Conservation (phyloP, 2,797 vertebrate species). For the Potorous gilbertii region DNA sequence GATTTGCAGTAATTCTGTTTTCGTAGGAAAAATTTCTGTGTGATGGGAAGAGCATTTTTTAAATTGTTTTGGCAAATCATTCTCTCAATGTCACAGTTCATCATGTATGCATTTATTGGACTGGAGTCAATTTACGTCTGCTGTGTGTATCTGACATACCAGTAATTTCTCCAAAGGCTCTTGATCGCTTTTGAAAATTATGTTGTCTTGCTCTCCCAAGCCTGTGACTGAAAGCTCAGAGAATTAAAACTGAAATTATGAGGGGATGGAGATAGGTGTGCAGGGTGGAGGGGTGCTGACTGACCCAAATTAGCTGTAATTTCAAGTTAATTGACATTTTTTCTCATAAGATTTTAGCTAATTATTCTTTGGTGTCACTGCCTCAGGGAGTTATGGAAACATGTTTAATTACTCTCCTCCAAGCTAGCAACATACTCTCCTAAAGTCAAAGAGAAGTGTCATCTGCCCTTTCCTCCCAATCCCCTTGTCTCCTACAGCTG, state of each 20-base stretch:
- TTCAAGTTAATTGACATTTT: conserved; percentile 49
- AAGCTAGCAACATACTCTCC: not conserved
- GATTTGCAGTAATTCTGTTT: conserved; percentile 37
- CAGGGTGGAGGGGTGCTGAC: not conserved
- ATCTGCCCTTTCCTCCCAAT: not conserved
- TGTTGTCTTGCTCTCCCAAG: conserved; percentile 59
- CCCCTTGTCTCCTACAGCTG: not conserved
- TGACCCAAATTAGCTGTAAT: conserved; percentile 31
- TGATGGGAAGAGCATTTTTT: not conserved
- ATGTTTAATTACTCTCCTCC: not conserved
- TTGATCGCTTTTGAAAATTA: conserved; percentile 68
- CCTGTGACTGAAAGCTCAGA: conserved; percentile 57
- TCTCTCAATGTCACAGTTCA: conserved; percentile 74
- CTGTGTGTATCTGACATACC: conserved; percentile 40
- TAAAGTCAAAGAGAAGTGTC: not conserved
- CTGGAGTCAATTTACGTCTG: conserved; percentile 52
- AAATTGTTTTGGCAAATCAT: conserved; percentile 56
- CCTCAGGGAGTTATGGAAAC: not conserved
- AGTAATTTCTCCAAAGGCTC: conserved; percentile 56
- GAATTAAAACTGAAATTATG: conserved; percentile 62
- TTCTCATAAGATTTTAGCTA: conserved; percentile 44
- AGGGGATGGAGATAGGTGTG: not conserved
- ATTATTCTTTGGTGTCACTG: conserved; percentile 3
- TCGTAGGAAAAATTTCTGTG: conserved; percentile 34
- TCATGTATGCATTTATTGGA: conserved; percentile 51